Conservation (phyloP, 1,140 invertebrate genomes). For the Zaprionus davidi region DNA sequence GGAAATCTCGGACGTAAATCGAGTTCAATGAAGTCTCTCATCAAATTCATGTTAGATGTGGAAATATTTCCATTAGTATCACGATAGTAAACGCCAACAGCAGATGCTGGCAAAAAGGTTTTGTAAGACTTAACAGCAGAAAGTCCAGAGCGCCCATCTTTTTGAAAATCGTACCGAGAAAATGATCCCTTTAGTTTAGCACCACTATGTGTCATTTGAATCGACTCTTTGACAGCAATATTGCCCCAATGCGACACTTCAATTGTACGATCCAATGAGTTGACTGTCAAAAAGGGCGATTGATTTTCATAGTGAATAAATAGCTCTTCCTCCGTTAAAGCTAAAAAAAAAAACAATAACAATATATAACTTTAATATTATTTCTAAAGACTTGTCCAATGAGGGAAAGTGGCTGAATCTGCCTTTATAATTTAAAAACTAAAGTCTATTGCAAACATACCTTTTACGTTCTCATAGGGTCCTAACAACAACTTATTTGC, state of each 20-base stretch:
- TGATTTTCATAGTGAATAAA: constrained; percentile 98
- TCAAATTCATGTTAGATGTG: constrained; percentile 95
- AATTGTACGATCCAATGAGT: constrained; percentile 92
- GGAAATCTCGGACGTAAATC: constrained; percentile 98
- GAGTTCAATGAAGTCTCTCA: constrained; percentile 96
- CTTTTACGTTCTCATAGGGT: constrained; percentile 91
- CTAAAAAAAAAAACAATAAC: constrained; percentile 42
- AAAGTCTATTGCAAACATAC: constrained; percentile 38
- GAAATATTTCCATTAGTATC: constrained; percentile 99
- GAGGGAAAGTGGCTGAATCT: too few relatives aligned
- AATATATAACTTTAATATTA: neutral
- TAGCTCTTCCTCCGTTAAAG: constrained; percentile 87
- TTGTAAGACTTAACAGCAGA: constrained; percentile 96
- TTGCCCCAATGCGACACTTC: constrained; percentile 99
- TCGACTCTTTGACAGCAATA: constrained; percentile 97
- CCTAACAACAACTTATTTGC: constrained; percentile 94
- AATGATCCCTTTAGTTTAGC: constrained; percentile 97
- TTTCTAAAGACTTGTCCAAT: too few relatives aligned
- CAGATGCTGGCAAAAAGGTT: constrained; percentile 94
- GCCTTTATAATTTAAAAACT: too few relatives aligned
- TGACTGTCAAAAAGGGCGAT: constrained; percentile 96
- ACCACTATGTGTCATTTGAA: constrained; percentile 96
- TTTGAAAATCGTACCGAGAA: constrained; percentile 97
- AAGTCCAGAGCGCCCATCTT: constrained; percentile 92
- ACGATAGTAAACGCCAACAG: constrained; percentile 95